phyloP scores from a whole-genome alignment of 2,113 vertebrate genomes.

The Heliornis fulica region DNA sequence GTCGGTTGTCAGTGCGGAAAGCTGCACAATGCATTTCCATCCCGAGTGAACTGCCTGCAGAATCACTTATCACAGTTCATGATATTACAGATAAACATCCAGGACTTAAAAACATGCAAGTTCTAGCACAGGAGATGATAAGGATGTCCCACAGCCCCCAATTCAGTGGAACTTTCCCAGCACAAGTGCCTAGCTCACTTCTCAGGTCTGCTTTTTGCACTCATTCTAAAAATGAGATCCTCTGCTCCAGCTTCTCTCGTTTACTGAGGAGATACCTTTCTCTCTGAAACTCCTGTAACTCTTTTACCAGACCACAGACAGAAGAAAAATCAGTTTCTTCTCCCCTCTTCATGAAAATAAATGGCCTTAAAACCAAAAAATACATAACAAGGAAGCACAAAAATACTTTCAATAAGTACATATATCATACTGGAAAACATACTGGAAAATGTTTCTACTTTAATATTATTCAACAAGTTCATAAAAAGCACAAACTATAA shows the following conservation, averaged over 20 bases:
- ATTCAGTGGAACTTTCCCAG: not conserved
- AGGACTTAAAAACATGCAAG: not conserved
- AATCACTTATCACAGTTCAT: not conserved
- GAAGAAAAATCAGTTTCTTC: accelerated
- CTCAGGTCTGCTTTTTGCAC: not conserved
- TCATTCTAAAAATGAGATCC: not conserved
- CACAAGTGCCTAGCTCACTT: not conserved
- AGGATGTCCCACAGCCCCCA: not conserved
- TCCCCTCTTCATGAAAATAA: not conserved
- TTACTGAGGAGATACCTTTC: not conserved
- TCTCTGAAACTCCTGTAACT: not conserved
- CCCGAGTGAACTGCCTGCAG: not conserved
- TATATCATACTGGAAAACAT: not conserved
- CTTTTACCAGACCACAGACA: not conserved
- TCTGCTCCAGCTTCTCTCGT: not conserved
- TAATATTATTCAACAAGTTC: not conserved
- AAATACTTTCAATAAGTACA: not conserved
- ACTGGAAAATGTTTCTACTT: not conserved
- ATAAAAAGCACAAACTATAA: not conserved
- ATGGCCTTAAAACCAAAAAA: not conserved
- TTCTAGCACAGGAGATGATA: not conserved
- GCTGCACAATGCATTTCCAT: not conserved
- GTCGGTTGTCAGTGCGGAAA: accelerated
- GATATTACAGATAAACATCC: not conserved
- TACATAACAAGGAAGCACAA: not conserved